Percentiles rank a stretch among this genome's conserved stretches.
phyloP scores from a whole-genome alignment of 2,113 vertebrate species.

The Amazona vittata region DNA sequence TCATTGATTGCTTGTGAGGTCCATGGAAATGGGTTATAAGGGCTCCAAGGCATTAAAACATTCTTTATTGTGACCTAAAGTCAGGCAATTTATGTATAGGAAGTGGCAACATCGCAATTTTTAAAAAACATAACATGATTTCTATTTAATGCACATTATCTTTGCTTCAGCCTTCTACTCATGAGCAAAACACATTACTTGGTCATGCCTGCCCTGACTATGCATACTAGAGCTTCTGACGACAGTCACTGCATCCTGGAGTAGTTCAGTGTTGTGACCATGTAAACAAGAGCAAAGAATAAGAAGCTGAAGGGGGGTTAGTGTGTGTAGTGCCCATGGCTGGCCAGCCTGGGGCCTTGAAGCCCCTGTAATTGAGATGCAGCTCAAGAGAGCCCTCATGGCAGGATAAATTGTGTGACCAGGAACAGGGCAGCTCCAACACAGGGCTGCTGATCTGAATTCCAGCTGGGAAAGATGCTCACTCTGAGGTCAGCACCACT shows the following conservation, averaged over 20 bases:
- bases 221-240: background rate
- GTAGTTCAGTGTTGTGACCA: background rate
- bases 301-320: background rate
- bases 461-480: background rate
- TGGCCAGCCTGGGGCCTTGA: background rate
- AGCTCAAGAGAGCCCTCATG: background rate
- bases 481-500: background rate
- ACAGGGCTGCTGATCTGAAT: background rate
- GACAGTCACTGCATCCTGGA: background rate
- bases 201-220: background rate
- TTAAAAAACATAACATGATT: background rate
- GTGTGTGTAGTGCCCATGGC: rapidly evolving
- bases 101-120: background rate
- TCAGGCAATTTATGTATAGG: background rate
- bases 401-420: background rate
- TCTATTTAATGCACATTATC: background rate
- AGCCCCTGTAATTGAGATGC: rapidly evolving
- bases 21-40: background rate
- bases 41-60: background rate
- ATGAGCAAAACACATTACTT: background rate
- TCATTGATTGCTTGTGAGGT: background rate
- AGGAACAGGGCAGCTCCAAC: background rate
- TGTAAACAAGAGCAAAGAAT: background rate
- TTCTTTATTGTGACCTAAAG: background rate
- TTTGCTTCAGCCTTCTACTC: background rate